Base-by-base conservation (phyloP, 2,113 vertebrate species). In the Sula dactylatra region DNA sequence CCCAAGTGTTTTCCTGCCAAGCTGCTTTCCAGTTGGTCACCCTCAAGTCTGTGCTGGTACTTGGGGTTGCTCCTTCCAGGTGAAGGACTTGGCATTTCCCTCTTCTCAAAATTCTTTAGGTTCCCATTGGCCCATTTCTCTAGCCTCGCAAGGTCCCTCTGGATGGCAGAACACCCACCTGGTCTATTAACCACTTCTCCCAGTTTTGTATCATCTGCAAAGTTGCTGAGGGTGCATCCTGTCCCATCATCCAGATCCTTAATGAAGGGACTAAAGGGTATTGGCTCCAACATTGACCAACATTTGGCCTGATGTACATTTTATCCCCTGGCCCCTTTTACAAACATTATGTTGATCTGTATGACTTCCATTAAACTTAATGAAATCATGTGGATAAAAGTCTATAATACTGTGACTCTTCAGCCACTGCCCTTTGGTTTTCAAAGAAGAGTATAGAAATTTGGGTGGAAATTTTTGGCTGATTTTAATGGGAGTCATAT, bases 221-320 rank as follows among this genome's bases (percentile, higher is more conserved):
- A 67, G 31, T 72, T 86, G 36, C 20, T 62, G 56, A 62, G 36
- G 6, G 21, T 76, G 6, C 21, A 67, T 29, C 56, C 21, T 71
- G 19, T 70, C 31, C 40, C 13, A 32, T 74, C 42, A n/a, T 47
- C 13, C 21, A 54, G 49, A 36, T 61, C 13, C 38, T 40, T 56
- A 71, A 42, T 19, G 32, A 61, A 70, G 31, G 6, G 11, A 55
- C 29, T 65, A 32, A 44, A 19, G 19, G 34, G 9, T 78, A 21
- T 27, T 45, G 14, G 7, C 2, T 16, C 16, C 17, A 64, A 24
- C 6, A 3, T 2, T n/a, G 62, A 40, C 27, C 0, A 0, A 7
- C 5, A 24, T 10, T 50, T 67, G 52, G 10, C 12, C 54, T 67
- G 54, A 69, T 18, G 22, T n/a, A n/a, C 1, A 0, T 80, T 74